Base-by-base conservation (phyloP, 2,888 invertebrate genomes). In the Plemyria rubiginata region DNA sequence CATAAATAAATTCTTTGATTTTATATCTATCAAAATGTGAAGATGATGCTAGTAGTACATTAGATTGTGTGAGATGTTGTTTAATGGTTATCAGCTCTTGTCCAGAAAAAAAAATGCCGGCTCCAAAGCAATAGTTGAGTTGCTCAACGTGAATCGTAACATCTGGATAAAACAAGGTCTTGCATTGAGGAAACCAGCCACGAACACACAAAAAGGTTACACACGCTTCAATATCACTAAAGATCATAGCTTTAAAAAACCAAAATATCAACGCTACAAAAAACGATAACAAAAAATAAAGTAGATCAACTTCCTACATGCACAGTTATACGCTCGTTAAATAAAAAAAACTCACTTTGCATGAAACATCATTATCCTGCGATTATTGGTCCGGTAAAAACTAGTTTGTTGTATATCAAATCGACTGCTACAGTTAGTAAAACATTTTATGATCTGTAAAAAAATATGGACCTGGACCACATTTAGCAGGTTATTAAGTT, bases 101-200 rank as follows among this genome's bases (percentile, higher is more conserved):
- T 22, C 3, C 1, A 22, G 22, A 1, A 1, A 32, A 0, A 32
- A 32, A 32, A 32, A 32, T 60, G 13, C 61, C 65, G 45, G 65
- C 76, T 80, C 78, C 77, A 74, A 68, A 64, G 61, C 68, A 76
- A 81, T 16, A 11, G n/a, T 41, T 66, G 66, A 67, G 22, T 83
- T 81, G 65, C 82, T 86, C 75, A 75, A 72, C 71, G 82, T 72
- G 48, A 69, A 64, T 62, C 60, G 64, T 74, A 83, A 87, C 88
- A 90, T 88, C 88, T 90, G 88, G 88, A 77, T 81, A 70, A 82
- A 81, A 79, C 90, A 88, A 88, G 89, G 88, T 84, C 85, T 85
- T 76, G 79, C 82, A 88, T 84, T 83, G 84, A 87, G 89, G 88
- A 89, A 90, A 87, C 85, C 70, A 65, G 75, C 70, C 77, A 64